These are phyloP conservation scores for Luffia ferchaultella DNA, from an alignment of 2,888 invertebrate species.

Conservation along the genomic window DNA sequence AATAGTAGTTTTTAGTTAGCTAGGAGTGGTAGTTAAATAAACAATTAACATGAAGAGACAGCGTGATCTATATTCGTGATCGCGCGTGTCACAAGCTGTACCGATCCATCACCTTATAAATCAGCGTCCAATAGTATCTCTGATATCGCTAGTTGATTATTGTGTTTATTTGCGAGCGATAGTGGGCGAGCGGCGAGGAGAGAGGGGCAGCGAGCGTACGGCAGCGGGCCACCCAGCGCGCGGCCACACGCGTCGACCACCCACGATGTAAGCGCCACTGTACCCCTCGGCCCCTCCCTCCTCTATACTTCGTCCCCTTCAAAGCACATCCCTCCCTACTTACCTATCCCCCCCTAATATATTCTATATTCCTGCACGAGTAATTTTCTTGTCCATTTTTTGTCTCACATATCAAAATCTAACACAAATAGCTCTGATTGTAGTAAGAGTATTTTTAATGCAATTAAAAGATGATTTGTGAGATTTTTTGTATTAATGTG, in stretches of 20 bases:
- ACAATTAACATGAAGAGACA: too few relatives aligned
- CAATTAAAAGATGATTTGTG: too few relatives aligned
- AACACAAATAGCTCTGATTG: too few relatives aligned
- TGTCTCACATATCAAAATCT: too few relatives aligned
- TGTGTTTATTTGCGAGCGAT: slow-evolving; percentile 57
- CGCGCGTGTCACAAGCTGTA: not conserved
- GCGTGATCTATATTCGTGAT: too few relatives aligned
- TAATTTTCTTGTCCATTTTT: too few relatives aligned
- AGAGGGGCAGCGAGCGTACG: slow-evolving; percentile 12
- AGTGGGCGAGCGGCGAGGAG: not conserved
- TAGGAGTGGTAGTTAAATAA: too few relatives aligned
- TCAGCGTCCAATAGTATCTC: not conserved
- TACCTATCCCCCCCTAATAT: slow-evolving; percentile 14
- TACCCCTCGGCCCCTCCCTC: slow-evolving; percentile 19
- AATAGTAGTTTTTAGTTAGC: too few relatives aligned
- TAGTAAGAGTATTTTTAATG: too few relatives aligned
- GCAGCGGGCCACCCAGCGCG: slow-evolving; percentile 59
- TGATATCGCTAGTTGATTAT: slow-evolving; percentile 63
- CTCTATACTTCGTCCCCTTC: slow-evolving; percentile 12
- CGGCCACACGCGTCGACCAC: slow-evolving; percentile 62
- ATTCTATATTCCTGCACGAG: too few relatives aligned
- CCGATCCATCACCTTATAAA: not conserved
- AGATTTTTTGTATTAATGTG: too few relatives aligned
- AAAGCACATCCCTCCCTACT: slow-evolving; percentile 11
- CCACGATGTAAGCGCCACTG: slow-evolving; percentile 53